phyloP scores from a whole-genome alignment of 2,888 invertebrate genomes.

The Meteorus colon region DNA sequence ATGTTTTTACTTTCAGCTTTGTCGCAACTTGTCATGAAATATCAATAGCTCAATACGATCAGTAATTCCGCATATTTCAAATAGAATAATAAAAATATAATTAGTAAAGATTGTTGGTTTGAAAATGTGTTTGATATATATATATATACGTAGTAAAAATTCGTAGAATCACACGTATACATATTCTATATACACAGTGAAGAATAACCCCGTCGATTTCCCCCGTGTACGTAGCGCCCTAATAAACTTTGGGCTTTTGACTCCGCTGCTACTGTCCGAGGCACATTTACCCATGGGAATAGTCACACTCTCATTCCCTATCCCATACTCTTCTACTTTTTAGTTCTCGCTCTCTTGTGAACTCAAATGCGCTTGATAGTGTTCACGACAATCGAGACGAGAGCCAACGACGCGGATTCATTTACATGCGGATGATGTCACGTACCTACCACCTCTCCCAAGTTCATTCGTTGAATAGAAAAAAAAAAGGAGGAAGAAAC shows the following conservation, averaged over 20 bases:
- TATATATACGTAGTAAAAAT: constrained; percentile 22
- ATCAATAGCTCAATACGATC: no score
- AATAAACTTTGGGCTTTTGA: constrained; percentile 52
- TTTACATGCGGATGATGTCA: constrained; percentile 47
- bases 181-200: constrained; percentile 29
- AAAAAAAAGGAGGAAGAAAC: constrained; percentile 19
- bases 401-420: constrained; percentile 39
- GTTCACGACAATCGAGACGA: constrained; percentile 35
- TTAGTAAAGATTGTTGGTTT: neutral
- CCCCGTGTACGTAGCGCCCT: constrained; percentile 51
- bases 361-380: constrained; percentile 13
- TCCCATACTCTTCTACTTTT: neutral
- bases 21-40: no score
- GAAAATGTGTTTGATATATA: neutral
- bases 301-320: neutral
- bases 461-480: constrained; percentile 36
- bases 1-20: no score
- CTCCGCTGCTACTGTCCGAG: constrained; percentile 34
- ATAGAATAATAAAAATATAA: neutral
- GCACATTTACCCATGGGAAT: constrained; percentile 32
- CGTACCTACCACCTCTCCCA: constrained; percentile 33
- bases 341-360: neutral
- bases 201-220: constrained; percentile 49
- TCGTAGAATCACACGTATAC: constrained; percentile 35
- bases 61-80: no score